Evolutionary conservation across 1,140 invertebrate species (phyloP), one percentile per base, ranked within the genome.

Genomic region (Bombus haemorrhoidalis): DNA sequence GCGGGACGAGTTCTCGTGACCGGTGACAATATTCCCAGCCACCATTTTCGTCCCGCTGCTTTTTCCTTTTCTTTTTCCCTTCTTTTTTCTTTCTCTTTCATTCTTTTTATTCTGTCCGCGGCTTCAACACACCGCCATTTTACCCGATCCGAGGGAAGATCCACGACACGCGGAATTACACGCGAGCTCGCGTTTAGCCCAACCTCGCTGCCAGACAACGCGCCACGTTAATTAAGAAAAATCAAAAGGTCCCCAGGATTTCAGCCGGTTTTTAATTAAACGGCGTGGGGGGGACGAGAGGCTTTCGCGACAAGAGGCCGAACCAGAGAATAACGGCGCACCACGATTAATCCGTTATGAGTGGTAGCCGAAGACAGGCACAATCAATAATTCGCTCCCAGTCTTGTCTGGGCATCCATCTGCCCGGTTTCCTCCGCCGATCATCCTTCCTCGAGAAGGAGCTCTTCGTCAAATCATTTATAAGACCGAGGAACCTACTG

Each of bases 11-110:
- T 32, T 89, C 88, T 90, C 89, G 89, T 90, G 89, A 90, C 89
- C 86, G 89, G 76, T 90, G 89, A 90, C 89, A 90, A 90, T 90
- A 90, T 90, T 87, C 88, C 71, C 86, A 87, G 85, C 88, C 81
- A 89, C 88, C 88, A 90, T 90, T 89, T 89, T 89, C 85, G 80
- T 59, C 73, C 28, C 32, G 41, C 57, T 73, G 59, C 82, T 71
- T 68, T 76, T 72, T 81, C 73, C 43, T 66, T 22, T 32, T 25
- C 15, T n/a, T 47, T 81, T 66, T 28, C 34, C n/a, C 41, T 37
- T 64, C 41, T 28, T 25, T 64, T 76, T 34, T 41, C 25, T 5
- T 37, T 13, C 73, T 59, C 43, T 10, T 10, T 59, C 57, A 18
- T 75, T 34, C 41, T 8, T 28, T 34, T 32, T 47, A 4, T 32